These are phyloP conservation scores for Petrolisthes manimaculis DNA, from an alignment of 2,888 invertebrate species.

Conservation along the genomic window DNA sequence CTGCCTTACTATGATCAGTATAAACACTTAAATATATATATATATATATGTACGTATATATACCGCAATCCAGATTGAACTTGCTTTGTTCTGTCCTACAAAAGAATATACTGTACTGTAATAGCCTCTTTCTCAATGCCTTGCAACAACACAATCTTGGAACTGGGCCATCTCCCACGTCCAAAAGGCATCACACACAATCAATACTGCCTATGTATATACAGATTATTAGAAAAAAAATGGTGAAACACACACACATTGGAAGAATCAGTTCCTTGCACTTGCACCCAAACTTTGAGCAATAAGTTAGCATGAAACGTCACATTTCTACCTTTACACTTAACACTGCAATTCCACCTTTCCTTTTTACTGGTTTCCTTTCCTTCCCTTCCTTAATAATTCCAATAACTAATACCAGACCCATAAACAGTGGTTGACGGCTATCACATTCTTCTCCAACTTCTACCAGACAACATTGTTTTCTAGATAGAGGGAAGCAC, in stretches of 20 bases:
- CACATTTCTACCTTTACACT: constrained; percentile 1
- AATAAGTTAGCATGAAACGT: constrained; percentile 36
- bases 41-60: neutral
- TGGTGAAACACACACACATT: constrained; percentile 17
- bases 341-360: neutral
- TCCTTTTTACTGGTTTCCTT: neutral
- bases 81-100: neutral
- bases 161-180: no score
- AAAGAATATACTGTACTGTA: neutral
- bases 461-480: no score
- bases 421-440: no score
- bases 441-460: no score
- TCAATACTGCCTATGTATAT: constrained; percentile 40
- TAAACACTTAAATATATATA: no score
- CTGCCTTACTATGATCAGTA: no score
- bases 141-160: no score
- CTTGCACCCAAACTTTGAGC: constrained; percentile 59
- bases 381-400: neutral
- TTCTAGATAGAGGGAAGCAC: no score
- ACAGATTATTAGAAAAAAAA: neutral
- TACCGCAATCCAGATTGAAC: constrained; percentile 2
- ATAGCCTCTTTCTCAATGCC: constrained; percentile 2
- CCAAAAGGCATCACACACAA: no score
- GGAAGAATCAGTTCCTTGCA: constrained; percentile 54
- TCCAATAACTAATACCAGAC: no score